Evolutionary conservation across 2,888 invertebrate genomes (phyloP), one percentile per base, ranked within the genome.

Genomic region (Nemotelus pantherinus): DNA sequence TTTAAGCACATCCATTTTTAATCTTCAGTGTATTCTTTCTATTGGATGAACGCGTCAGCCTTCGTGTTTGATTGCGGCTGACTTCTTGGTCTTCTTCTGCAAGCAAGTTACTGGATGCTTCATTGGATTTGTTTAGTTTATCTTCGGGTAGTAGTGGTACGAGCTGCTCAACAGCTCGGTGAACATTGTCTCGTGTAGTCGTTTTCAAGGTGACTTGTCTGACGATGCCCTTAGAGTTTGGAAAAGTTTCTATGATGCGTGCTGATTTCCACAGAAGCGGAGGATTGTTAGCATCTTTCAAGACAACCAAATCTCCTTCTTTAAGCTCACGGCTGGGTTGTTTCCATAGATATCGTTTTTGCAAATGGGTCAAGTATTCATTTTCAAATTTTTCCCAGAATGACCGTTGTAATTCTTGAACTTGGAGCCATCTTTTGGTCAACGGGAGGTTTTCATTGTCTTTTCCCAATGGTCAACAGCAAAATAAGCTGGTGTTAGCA

Each of bases 391-490:
- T 60, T 3, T 3, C 7, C 60, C 60, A 60, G 41, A 60, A 60
- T 3, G 25, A 3, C 7, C 60, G 25, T 39, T 60, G 60, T 7
- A 60, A 39, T 3, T 60, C 60, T 60, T 25, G 60, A 39, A 60
- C 41, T 60, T 60, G 60, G 39, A 60, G 41, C 60, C 60, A 60
- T 60, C 60, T 60, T 39, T 39, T 60, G 5, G 60, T 60, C 7
- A 39, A 25, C 39, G 60, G 60, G 39, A 60, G 60, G 3, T 60
- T 7, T 39, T 60, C 60, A n/a, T n/a, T n/a, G n/a, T n/a, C n/a
- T n/a, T n/a, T n/a, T n/a, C n/a, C n/a, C n/a, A n/a, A n/a, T n/a
- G n/a, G n/a, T n/a, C n/a, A n/a, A n/a, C n/a, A n/a, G n/a, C n/a
- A n/a, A n/a, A n/a, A n/a, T n/a, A n/a, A n/a, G n/a, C n/a, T n/a